Evolutionary conservation across 2,797 vertebrate genomes (phyloP), one percentile per base, ranked within the genome.

Genomic region (Sphenodon punctatus): DNA sequence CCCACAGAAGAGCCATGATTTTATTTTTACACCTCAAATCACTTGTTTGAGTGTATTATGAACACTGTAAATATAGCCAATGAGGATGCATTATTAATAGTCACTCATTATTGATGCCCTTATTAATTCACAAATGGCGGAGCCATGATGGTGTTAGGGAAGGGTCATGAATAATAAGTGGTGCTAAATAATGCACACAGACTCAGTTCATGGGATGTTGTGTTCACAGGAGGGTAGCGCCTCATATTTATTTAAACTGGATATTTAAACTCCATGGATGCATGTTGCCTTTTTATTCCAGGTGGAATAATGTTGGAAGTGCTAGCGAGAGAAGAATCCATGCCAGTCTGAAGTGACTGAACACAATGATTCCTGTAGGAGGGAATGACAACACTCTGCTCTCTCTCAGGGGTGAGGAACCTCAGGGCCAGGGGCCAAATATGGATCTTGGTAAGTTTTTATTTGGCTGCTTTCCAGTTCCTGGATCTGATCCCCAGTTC

Each of bases 51-150:
- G 87, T 89, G 82, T 63, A 90, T 91, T 91, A 91, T 90, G 79
- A 89, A 93, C 84, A 89, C 72, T 84, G 90, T 93, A 92, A 92
- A 94, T 88, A 91, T 16, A 88, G 69, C 79, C 70, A 49, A 75
- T 38, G 6, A 88, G 90, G 86, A 91, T 94, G 39, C 76, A 94
- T 94, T 94, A 94, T 94, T 93, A 94, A 94, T 89, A 90, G 61
- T 36, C 81, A 78, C 86, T 80, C 76, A 92, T 93, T 94, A 92
- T 93, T 92, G 90, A 94, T 91, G 90, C 89, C 84, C 78, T 87
- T 91, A 91, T 75, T 90, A 81, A 90, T 91, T 88, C 87, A 89
- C 78, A 82, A 92, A 86, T 83, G 90, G 92, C 71, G 51, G 75
- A 89, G 84, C 74, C 85, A 78, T 66, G 73, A 86, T 3, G 0